Conservation (phyloP, 2,888 invertebrate species). For the Lypha dubia region DNA sequence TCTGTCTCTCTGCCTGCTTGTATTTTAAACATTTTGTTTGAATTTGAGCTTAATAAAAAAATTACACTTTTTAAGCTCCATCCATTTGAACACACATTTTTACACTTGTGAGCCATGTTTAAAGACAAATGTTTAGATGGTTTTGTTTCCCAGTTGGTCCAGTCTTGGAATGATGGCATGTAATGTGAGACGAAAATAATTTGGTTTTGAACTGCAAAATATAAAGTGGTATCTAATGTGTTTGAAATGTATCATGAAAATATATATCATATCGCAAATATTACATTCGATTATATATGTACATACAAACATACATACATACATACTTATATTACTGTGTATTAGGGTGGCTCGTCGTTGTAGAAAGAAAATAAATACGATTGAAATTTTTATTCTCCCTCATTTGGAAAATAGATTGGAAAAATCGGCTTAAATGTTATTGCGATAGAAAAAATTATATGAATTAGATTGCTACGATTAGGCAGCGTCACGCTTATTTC, state of each 20-base stretch:
- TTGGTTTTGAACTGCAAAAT: constrained; percentile 59
- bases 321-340: not conserved
- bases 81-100: constrained; percentile 45
- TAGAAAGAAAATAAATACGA: no score
- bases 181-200: constrained; percentile 67
- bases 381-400: no score
- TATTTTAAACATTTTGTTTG: constrained; percentile 33
- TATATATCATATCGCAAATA: constrained; percentile 53
- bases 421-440: no score
- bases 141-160: constrained; percentile 31
- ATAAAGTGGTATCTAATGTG: constrained; percentile 61
- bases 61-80: constrained; percentile 14
- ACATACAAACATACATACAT: no score
- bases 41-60: constrained; percentile 54
- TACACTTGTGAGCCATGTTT: constrained; percentile 53
- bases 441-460: no score
- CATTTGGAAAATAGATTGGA: no score
- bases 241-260: constrained; percentile 66
- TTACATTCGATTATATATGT: constrained; percentile 22
- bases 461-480: no score
- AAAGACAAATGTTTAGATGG: constrained; percentile 65
- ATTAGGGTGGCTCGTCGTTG: not conserved
- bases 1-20: constrained; percentile 13
- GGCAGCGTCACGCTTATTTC: no score
- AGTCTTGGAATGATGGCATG: constrained; percentile 45